phyloP scores from a whole-genome alignment of 2,888 invertebrate genomes.

The Plemyria rubiginata region DNA sequence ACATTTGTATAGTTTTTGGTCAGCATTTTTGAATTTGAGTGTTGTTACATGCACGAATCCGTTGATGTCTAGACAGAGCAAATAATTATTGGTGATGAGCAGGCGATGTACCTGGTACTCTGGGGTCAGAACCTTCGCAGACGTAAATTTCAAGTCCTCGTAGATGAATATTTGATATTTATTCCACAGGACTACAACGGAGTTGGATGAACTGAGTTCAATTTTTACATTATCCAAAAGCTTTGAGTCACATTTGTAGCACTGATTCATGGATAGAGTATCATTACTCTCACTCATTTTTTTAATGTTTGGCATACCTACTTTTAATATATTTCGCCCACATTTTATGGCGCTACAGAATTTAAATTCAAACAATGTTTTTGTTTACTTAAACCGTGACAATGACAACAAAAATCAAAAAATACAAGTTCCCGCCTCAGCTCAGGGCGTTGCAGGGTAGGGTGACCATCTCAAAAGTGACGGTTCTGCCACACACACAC shows the following conservation, averaged over 20 bases:
- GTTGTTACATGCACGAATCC: conserved; percentile 61
- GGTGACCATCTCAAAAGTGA: no score
- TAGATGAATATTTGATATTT: conserved; percentile 73
- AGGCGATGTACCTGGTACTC: conserved; percentile 60
- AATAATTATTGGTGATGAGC: conserved; percentile 55
- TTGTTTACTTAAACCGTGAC: no score
- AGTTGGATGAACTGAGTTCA: conserved; percentile 51
- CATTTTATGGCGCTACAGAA: no score
- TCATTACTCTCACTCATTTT: conserved; percentile 54
- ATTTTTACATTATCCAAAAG: conserved; percentile 59
- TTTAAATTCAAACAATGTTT: no score
- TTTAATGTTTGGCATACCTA: neutral
- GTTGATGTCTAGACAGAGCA: conserved; percentile 62
- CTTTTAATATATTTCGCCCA: conserved; percentile 6
- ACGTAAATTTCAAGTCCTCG: conserved; percentile 56
- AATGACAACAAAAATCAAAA: no score
- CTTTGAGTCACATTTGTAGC: conserved; percentile 54
- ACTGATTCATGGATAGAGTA: conserved; percentile 41
- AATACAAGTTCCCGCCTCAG: no score
- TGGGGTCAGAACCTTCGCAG: conserved; percentile 52
- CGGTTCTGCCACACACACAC: no score
- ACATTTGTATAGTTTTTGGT: conserved; percentile 56
- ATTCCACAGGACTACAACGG: conserved; percentile 65
- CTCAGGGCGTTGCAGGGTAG: no score
- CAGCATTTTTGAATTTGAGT: conserved; percentile 61